Percentiles rank a stretch among this genome's conserved stretches.
phyloP scores from a whole-genome alignment of 2,888 invertebrate species.

The Heliconius hortense region DNA sequence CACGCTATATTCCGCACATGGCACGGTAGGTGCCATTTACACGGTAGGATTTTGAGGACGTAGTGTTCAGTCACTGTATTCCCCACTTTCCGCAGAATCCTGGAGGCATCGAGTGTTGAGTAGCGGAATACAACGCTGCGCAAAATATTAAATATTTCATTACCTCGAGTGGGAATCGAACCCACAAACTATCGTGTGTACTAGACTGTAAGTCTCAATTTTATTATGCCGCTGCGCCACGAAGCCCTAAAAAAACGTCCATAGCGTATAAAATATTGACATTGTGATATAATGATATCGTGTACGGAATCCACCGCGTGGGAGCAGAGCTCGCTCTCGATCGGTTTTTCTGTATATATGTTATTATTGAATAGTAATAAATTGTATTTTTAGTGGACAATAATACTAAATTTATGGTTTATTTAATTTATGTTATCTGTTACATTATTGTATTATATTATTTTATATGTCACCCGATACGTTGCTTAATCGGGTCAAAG shows the following conservation, averaged over 20 bases:
- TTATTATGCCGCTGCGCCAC: no score
- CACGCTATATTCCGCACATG: no score
- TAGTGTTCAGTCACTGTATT: no score
- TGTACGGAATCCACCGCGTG: slow-evolving; percentile 20
- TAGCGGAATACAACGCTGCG: no score
- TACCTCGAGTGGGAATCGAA: no score
- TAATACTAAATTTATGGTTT: slow-evolving; percentile 35
- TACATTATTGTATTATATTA: slow-evolving; percentile 21
- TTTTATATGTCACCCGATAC: slow-evolving; percentile 22
- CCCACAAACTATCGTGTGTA: no score
- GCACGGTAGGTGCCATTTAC: no score
- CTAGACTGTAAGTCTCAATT: no score
- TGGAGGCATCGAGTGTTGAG: no score
- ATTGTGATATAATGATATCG: slow-evolving; percentile 12
- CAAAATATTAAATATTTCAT: no score
- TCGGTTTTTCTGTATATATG: slow-evolving; percentile 21
- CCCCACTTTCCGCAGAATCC: no score
- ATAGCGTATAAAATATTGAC: slow-evolving; percentile 2
- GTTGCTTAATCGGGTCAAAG: not conserved
- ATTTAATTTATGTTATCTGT: slow-evolving; percentile 34
- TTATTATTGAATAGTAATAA: slow-evolving; percentile 29
- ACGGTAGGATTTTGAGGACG: no score
- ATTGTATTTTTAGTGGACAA: slow-evolving; percentile 32
- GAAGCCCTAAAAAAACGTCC: not conserved
- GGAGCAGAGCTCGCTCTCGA: slow-evolving; percentile 10